Conservation (phyloP, 2,113 vertebrate species). For the Speoplatyrhinus poulsoni region DNA sequence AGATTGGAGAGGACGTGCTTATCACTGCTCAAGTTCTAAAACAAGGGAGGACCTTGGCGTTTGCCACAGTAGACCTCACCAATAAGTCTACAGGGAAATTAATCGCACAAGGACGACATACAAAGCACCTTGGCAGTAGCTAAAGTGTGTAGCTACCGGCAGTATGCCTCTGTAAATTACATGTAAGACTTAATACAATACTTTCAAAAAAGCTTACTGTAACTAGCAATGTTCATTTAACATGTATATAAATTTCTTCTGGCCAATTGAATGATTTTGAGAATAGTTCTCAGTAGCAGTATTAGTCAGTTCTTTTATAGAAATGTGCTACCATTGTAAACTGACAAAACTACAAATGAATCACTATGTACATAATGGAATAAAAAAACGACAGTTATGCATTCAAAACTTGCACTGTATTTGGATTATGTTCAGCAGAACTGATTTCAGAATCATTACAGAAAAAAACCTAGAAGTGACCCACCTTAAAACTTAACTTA, state of each 20-base stretch:
- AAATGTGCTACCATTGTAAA: not conserved
- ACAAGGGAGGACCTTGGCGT: conserved; percentile 86
- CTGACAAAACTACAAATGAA: not conserved
- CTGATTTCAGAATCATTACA: conserved; percentile 67
- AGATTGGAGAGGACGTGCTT: conserved; percentile 88
- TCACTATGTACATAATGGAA: conserved; percentile 44
- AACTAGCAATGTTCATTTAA: conserved; percentile 20
- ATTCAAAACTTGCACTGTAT: conserved; percentile 72
- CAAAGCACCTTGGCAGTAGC: conserved; percentile 85
- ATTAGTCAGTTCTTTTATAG: not conserved
- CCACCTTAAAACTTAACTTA: conserved; percentile 57
- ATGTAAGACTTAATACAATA: not conserved
- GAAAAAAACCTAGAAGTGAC: conserved; percentile 58
- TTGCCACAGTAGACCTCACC: conserved; percentile 89
- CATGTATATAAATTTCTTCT: conserved; percentile 1
- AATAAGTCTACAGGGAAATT: conserved; percentile 89
- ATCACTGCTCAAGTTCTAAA: conserved; percentile 94
- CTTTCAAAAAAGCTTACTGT: not conserved
- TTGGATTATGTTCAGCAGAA: conserved; percentile 74
- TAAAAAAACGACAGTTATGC: conserved; percentile 61
- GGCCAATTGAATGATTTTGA: not conserved
- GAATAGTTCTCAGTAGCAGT: not conserved
- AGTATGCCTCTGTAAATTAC: conserved; percentile 17
- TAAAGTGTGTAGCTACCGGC: conserved; percentile 11
- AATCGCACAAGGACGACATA: conserved; percentile 93